phyloP scores from a whole-genome alignment of 2,888 invertebrate genomes.

The Chironomus riparius region DNA sequence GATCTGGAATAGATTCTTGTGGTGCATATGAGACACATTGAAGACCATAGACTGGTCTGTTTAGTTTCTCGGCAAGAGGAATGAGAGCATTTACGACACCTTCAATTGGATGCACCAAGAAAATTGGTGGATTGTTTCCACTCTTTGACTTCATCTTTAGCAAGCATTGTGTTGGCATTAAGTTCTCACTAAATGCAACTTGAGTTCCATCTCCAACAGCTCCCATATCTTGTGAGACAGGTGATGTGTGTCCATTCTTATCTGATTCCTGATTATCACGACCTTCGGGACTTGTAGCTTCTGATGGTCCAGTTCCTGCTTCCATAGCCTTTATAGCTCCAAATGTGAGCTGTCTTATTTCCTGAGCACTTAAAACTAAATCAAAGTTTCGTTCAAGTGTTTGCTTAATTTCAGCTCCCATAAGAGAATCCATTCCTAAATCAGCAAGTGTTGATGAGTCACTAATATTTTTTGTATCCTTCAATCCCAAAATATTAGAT shows the following conservation, averaged over 20 bases:
- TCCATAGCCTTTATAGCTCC: constrained; percentile 57
- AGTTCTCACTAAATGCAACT: constrained; percentile 50
- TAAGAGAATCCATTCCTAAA: constrained; percentile 94
- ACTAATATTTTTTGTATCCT: constrained; percentile 72
- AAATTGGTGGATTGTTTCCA: constrained; percentile 47
- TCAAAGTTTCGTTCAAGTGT: constrained; percentile 89
- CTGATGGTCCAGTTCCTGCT: constrained; percentile 32
- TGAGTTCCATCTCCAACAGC: constrained; percentile 45
- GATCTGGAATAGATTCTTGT: constrained; percentile 55
- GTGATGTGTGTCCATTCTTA: no score
- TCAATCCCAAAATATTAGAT: constrained; percentile 82
- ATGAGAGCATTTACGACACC: constrained; percentile 67
- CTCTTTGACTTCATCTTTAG: constrained; percentile 53
- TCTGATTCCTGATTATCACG: constrained; percentile 31
- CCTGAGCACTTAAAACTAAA: constrained; percentile 79
- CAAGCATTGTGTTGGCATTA: constrained; percentile 66
- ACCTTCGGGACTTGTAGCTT: constrained; percentile 31
- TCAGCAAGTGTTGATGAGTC: constrained; percentile 75
- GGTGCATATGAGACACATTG: constrained; percentile 78
- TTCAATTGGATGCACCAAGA: constrained; percentile 79
- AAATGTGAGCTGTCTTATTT: constrained; percentile 78
- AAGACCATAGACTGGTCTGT: constrained; percentile 74
- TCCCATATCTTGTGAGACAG: no score
- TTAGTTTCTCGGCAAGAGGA: constrained; percentile 60
- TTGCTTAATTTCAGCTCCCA: constrained; percentile 99